Conservation (phyloP, 2,113 vertebrate genomes). For the Lathamus discolor region DNA sequence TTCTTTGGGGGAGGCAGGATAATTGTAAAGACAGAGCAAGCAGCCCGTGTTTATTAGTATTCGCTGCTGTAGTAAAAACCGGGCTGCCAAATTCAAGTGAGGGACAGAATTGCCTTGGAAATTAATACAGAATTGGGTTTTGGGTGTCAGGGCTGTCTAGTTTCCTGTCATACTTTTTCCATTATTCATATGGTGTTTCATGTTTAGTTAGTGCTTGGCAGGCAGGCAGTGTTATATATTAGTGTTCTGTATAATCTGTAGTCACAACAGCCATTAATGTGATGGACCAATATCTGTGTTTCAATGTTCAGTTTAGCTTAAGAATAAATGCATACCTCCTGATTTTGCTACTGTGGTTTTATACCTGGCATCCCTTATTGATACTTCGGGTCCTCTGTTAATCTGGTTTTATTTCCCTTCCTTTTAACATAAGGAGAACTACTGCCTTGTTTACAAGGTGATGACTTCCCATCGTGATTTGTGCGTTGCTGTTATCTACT, state of each 20-base stretch:
- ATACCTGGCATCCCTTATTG: background rate
- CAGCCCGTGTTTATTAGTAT: background rate
- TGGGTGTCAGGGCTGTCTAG: background rate
- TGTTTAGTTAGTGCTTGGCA: background rate
- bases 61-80: background rate
- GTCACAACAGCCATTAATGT: background rate
- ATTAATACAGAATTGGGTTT: background rate
- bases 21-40: background rate
- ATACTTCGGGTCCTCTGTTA: background rate
- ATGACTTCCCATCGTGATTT: background rate
- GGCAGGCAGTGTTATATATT: background rate
- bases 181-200: background rate
- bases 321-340: background rate
- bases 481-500: background rate
- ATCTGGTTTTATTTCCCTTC: background rate
- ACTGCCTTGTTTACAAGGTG: background rate
- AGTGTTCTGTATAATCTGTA: background rate
- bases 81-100: background rate
- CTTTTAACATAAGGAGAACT: background rate
- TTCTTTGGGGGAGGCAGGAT: background rate
- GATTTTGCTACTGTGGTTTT: background rate
- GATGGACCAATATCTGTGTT: background rate
- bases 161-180: background rate
- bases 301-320: fast-evolving
- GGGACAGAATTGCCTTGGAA: background rate